Evolutionary conservation across 1,140 invertebrate genomes (phyloP), one percentile per base, ranked within the genome.

Genomic region (Cotesia vestalis): DNA sequence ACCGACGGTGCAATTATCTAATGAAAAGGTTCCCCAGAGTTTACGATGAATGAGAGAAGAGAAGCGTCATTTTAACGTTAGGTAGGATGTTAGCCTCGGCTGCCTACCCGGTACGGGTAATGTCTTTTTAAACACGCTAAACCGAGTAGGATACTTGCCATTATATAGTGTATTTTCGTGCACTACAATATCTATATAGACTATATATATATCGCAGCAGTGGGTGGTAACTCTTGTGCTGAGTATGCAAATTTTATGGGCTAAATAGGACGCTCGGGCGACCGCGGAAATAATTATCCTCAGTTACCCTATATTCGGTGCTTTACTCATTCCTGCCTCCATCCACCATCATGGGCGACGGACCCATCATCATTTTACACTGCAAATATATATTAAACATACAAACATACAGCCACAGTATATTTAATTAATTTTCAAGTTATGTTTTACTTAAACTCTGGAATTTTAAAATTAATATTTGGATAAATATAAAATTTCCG

Each of bases 91-190:
- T 46, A 27, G 51, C 52, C 40, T 51, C n/a, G 40, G 46, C 63
- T 34, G 34, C 51, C 63, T 11, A 38, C 8, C 9, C n/a, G 63
- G 34, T 17, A 66, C 14, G 51, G 52, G 52, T 67, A 67, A 67
- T 67, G 66, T 67, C 66, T 67, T 67, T 67, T 67, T 67, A 67
- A 67, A 67, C 66, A 57, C 66, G 66, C 66, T 67, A 46, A 67
- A 67, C 66, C 52, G 51, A 67, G 40, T 46, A 46, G 66, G 66
- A 67, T 67, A 67, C 51, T 53, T 17, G 27, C 27, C 27, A 27
- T 27, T 27, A 51, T 46, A 52, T 67, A 67, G 40, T 35, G 53
- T 64, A 36, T 35, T 40, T 6, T 46, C 12, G 3, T 27, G 27
- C 27, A 27, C 27, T 27, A 27, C 27, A 27, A 27, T 27, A 27